Evolutionary conservation across 1,140 invertebrate species (phyloP).

Genomic region (Temnothorax curvispinosus): DNA sequence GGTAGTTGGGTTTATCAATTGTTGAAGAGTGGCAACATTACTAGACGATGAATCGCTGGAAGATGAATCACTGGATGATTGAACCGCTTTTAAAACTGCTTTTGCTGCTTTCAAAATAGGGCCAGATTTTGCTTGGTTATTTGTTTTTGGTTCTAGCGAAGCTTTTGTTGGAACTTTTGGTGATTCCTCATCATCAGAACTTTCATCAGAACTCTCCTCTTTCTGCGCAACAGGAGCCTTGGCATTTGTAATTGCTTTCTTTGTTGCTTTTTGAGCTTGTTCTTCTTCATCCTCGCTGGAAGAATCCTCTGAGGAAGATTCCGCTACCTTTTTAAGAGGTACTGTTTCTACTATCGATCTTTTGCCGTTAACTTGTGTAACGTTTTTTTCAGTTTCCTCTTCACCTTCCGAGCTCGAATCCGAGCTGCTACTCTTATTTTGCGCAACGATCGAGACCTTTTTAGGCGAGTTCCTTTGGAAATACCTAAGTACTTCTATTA

Average conservation of each 20-base stretch:
- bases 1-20: constrained; percentile 20
- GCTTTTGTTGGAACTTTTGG: constrained; percentile 52
- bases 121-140: constrained; percentile 61
- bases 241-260: constrained; percentile 56
- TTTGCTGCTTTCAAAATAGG: constrained; percentile 59
- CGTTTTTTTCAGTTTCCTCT: constrained; percentile 76
- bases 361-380: constrained; percentile 74
- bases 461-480: constrained; percentile 85
- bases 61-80: constrained; percentile 57
- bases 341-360: constrained; percentile 20
- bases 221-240: constrained; percentile 77
- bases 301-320: constrained; percentile 69
- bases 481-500: constrained; percentile 84
- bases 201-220: constrained; percentile 83
- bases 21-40: neutral
- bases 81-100: constrained; percentile 12
- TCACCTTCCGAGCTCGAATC: constrained; percentile 83
- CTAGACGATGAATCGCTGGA: constrained; percentile 67
- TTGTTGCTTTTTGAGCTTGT: constrained; percentile 66
- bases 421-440: constrained; percentile 80
- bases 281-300: constrained; percentile 79
- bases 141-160: constrained; percentile 46
- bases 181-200: constrained; percentile 75
- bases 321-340: constrained; percentile 59
- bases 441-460: constrained; percentile 81